phyloP scores from a whole-genome alignment of 23 tunicate genomes.

The Trididemnum nubilum region DNA sequence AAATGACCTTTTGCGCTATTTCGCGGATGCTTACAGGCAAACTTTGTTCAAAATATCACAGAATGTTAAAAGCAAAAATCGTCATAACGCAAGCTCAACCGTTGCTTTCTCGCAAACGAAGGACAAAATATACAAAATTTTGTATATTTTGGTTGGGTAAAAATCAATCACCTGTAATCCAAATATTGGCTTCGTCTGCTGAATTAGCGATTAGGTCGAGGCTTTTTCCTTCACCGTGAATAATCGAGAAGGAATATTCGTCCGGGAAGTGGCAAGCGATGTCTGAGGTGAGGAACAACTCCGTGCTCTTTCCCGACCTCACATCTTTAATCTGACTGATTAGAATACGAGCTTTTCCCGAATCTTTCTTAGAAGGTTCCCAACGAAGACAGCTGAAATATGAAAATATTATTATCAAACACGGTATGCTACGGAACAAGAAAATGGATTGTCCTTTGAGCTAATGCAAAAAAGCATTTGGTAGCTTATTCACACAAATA shows the following conservation, averaged over 20 bases:
- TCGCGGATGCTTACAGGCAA: no score
- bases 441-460: no score
- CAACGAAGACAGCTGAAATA: conserved; percentile 79
- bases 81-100: no score
- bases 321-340: conserved; percentile 68
- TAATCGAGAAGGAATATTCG: conserved; percentile 86
- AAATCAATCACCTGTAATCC: conserved; percentile 89
- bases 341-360: conserved; percentile 77
- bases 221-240: conserved; percentile 74
- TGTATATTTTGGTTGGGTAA: no score
- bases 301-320: conserved; percentile 89
- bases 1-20: no score
- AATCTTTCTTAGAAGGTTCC: conserved; percentile 97
- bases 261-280: conserved; percentile 85
- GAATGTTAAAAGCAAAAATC: no score
- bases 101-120: no score
- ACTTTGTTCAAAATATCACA: no score
- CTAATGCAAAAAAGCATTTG: no score
- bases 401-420: not conserved
- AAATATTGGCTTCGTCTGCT: conserved; percentile 84
- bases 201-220: conserved; percentile 92
- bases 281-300: conserved; percentile 80
- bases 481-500: no score
- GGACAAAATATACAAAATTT: no score
- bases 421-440: no score